Base-by-base conservation (phyloP, 1,140 invertebrate genomes). In the Drosophila parvula region DNA sequence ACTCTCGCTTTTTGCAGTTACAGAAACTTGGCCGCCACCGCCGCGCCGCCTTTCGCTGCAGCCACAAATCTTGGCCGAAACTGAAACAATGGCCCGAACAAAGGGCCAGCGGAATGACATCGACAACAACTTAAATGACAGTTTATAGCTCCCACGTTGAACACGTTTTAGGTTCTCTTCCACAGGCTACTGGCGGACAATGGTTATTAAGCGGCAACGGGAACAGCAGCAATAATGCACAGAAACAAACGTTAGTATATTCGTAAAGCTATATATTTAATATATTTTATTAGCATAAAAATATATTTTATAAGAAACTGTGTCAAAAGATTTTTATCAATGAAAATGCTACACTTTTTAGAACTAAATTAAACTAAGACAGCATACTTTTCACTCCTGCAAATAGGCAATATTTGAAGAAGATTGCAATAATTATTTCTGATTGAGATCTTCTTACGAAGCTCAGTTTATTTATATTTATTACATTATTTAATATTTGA, bases 101-200 rank as follows among this genome's bases (percentile, higher is more conserved):
- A 60, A 63, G 58, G 47, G 79, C 74, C 62, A 48, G 43, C 53
- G 73, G 68, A 88, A 86, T 86, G 83, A 88, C 79, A 88, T 88
- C 83, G 84, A 89, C 83, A 88, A 88, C 83, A 88, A 88, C 83
- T 89, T 88, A 88, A 88, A 88, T 88, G 83, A 88, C 83, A 88
- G 77, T 88, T 88, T 88, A 88, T 88, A 80, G 83, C 83, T 88
- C 83, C 83, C 83, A 88, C 83, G 83, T 88, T 74, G 83, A 63
- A 76, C 84, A 79, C 76, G 70, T 48, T 56, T 64, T 69, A 69
- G 44, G 50, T 62, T 38, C 50, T 18, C 43, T 55, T 38, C 51
- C 14, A 40, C 43, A 30, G 58, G 32, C 43, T 16, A 48, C 71
- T 38, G 68, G 61, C 74, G 78, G 78, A 74, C 81, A 85, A 85